Base-by-base conservation (phyloP, 1,140 invertebrate species). In the Lepidostoma basale region DNA sequence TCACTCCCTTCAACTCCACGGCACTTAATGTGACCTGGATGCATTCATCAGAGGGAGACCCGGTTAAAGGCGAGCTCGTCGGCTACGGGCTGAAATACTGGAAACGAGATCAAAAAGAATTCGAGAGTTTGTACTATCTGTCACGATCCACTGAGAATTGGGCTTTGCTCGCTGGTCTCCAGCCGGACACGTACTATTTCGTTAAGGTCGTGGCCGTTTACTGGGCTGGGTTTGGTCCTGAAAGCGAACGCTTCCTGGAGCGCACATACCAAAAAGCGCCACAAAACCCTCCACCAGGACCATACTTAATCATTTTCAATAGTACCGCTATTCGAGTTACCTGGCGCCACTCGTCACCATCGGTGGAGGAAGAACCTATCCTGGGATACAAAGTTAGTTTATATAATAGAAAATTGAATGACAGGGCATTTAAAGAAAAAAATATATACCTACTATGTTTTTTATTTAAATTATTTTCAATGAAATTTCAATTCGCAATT, bases 141-240 rank as follows among this genome's bases (percentile, higher is more conserved):
- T 96, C 93, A 12, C 86, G 94, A 39, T 90, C 88, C 1, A 92
- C 88, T 3, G 83, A 88, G 67, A 88, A 91, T 30, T 93, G 92
- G 89, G 93, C 95, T 0, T 80, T 98, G 0, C 95, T 99, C 74
- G 95, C 98, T 30, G 97, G 96, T 76, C 81, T 99, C n/a, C 88
- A 93, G 68, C 93, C 96, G 0, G 90, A 98, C 77, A 97, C 93
- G 0, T 94, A 97, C 78, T 99, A 99, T 80, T 92, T 87, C 76
- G 93, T 98, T 0, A 95, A 93, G 86, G 94, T 96, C 2, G 97
- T 98, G 93, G 95, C 92, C 0, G 98, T 96, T 75, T 98, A 98
- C 82, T 88, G 91, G 5, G 96, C 96, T 16, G 97, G 97, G 42
- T 93, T 96, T 81, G 96, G 96, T 9, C 94, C 95, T 0, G 95